phyloP scores from a whole-genome alignment of 2,888 invertebrate genomes.

The Heliconius cydno region DNA sequence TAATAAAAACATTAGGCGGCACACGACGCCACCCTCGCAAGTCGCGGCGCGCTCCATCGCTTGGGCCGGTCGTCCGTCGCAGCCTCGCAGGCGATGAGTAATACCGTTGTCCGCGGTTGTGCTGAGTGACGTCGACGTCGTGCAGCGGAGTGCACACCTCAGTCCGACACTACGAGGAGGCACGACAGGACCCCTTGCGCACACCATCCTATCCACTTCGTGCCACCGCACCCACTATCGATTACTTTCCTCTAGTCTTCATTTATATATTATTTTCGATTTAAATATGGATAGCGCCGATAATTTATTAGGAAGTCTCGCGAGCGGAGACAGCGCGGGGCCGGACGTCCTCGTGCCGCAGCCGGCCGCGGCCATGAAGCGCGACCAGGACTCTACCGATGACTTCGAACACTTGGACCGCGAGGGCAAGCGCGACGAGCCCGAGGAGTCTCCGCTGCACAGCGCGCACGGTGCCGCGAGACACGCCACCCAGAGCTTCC shows the following conservation, averaged over 20 bases:
- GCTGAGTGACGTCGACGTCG: slow-evolving; percentile 72
- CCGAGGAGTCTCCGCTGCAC: slow-evolving; percentile 64
- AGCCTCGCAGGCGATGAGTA: slow-evolving; percentile 67
- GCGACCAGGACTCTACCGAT: slow-evolving; percentile 88
- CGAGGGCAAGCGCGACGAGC: slow-evolving; percentile 74
- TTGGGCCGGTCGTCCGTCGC: slow-evolving; percentile 61
- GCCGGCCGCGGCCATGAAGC: slow-evolving; percentile 64
- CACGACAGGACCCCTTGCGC: slow-evolving; percentile 68
- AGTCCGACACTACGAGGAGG: slow-evolving; percentile 72
- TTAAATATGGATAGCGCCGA: slow-evolving; percentile 70
- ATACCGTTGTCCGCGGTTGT: slow-evolving; percentile 67
- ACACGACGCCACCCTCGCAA: slow-evolving; percentile 53
- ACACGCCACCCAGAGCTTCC: slow-evolving; percentile 71
- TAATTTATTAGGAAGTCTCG: slow-evolving; percentile 66
- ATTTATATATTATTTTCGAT: slow-evolving; percentile 51
- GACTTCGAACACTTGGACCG: slow-evolving; percentile 90
- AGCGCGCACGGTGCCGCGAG: slow-evolving; percentile 55
- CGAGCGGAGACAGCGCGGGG: slow-evolving; percentile 65
- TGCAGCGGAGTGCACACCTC: slow-evolving; percentile 63
- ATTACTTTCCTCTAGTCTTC: slow-evolving; percentile 56
- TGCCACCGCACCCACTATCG: slow-evolving; percentile 66
- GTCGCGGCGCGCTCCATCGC: slow-evolving; percentile 23
- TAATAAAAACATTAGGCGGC: slow-evolving; percentile 50
- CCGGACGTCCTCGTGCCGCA: slow-evolving; percentile 50
- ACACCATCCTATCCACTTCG: slow-evolving; percentile 53